Percentiles rank a stretch among this genome's conserved stretches.
Conservation (phyloP, 2,113 vertebrate species). For the Pseudonaja textilis region DNA sequence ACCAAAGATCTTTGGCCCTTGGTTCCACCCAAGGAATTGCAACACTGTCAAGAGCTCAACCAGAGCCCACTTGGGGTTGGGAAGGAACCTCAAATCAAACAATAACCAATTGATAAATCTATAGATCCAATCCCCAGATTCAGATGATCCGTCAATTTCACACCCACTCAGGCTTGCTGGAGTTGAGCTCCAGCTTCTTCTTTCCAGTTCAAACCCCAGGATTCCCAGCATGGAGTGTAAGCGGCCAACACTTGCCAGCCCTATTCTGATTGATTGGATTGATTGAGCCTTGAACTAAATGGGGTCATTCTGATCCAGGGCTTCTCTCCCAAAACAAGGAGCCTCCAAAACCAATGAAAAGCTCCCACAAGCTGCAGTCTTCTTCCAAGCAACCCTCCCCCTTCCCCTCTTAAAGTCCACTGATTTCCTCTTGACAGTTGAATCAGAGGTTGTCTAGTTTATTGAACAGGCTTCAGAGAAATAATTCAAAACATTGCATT, state of each 20-base stretch:
- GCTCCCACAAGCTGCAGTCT: background rate
- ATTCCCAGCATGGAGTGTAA: background rate
- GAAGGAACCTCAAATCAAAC: background rate
- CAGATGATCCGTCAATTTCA: background rate
- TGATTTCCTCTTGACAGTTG: background rate
- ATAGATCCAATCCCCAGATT: background rate
- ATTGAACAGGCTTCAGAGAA: fast-evolving
- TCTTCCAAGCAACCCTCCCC: background rate
- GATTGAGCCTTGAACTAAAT: background rate
- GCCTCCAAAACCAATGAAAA: background rate
- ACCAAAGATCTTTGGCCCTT: background rate
- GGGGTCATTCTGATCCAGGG: background rate
- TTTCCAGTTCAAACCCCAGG: background rate
- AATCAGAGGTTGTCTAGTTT: constrained; percentile 25
- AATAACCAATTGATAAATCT: background rate
- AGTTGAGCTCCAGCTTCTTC: background rate
- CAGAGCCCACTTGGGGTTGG: background rate
- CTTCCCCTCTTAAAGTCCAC: background rate
- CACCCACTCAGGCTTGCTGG: background rate
- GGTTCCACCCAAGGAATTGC: background rate
- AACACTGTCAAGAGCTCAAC: background rate
- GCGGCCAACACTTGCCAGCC: background rate
- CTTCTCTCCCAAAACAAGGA: background rate
- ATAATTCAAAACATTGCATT: background rate
- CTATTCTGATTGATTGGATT: background rate